Base-by-base conservation (phyloP, 1,140 invertebrate species). In the Sinella curviseta region DNA sequence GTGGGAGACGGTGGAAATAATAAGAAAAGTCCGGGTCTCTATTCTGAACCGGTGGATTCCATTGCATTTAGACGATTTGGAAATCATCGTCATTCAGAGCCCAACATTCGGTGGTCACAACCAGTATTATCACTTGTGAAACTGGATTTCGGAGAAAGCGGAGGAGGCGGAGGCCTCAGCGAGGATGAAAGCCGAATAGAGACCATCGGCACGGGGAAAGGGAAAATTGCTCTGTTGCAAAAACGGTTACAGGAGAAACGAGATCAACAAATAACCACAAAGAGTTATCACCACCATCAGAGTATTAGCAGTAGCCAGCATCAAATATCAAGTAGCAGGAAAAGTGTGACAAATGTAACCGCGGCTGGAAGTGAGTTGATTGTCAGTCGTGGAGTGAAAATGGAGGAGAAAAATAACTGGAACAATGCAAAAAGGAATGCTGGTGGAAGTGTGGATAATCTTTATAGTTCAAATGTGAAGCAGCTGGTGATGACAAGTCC, bases 11-110 rank as follows among this genome's bases (percentile, higher is more conserved):
- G 31, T 36, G 24, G 16, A 8, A 24, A 24, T 74, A 75, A 75
- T 24, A 36, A 54, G 24, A 75, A 75, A 24, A 48, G 35, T 26
- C 74, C 74, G 3, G 74, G 74, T 26, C 24, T 84, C 17, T 84
- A 84, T 54, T 84, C 83, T 17, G 83, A 84, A 33, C 83, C 83
- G 4, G 78, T 84, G 2, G 83, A 84, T 77, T 82, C 83, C 1
- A 74, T 84, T 36, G 65, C 79, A n/a, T 81, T 84, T 65, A 57
- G 80, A 20, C 34, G 81, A 48, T 79, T 82, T 57, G 76, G 76
- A 16, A 79, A 70, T 39, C 75, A 84, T 74, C 81, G 83, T 16
- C 80, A 82, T 73, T 81, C 81, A 35, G 83, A 84, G 31, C 83
- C 83, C 34, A 84, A 84, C 73, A 84, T 84, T 34, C 67, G 83